phyloP scores from a whole-genome alignment of 2,113 vertebrate species.

The Cygnus atratus region DNA sequence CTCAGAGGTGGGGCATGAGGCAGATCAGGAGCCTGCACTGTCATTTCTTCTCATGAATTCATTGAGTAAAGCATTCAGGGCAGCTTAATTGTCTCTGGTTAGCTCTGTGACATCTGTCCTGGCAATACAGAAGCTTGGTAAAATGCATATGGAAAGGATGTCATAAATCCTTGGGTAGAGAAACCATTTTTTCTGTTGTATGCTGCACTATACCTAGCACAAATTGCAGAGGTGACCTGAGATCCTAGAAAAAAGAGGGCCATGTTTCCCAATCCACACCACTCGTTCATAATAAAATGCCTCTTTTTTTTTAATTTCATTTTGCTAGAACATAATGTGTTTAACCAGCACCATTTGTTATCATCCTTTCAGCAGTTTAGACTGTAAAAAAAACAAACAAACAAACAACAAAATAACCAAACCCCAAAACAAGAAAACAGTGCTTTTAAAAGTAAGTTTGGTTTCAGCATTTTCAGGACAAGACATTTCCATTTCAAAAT shows the following conservation, averaged over 20 bases:
- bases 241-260: neutral
- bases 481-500: neutral
- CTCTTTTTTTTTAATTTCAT: neutral
- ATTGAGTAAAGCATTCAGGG: neutral
- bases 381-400: neutral
- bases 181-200: neutral
- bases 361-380: neutral
- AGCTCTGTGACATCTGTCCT: accelerated
- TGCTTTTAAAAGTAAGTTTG: neutral
- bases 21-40: neutral
- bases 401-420: neutral
- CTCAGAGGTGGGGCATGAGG: neutral
- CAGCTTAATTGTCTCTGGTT: accelerated
- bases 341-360: neutral
- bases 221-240: neutral
- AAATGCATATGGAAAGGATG: neutral
- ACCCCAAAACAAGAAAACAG: accelerated
- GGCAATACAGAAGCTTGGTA: neutral
- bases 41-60: neutral
- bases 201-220: neutral
- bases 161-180: neutral
- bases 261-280: accelerated
- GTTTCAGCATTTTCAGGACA: neutral
- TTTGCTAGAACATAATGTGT: neutral
- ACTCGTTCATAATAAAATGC: neutral